These are phyloP conservation scores for Anarsia innoxiella DNA, from an alignment of 2,888 invertebrate genomes.

Conservation along the genomic window DNA sequence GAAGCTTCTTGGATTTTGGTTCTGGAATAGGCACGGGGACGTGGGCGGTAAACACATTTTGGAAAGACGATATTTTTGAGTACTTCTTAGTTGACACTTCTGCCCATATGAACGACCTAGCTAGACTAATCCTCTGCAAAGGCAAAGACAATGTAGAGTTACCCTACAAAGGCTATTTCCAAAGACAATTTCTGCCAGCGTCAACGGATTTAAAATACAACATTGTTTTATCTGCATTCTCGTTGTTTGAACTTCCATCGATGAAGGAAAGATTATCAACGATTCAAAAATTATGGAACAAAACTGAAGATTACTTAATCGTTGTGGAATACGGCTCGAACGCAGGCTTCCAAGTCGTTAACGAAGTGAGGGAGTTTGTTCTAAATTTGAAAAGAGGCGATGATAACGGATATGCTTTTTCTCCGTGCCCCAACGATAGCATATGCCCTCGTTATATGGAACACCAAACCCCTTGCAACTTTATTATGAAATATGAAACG, in stretches of 20 bases:
- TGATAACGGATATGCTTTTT: slow-evolving; percentile 78
- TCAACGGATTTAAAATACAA: slow-evolving; percentile 78
- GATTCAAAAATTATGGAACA: slow-evolving; percentile 88
- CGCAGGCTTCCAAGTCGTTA: slow-evolving; percentile 86
- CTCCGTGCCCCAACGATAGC: slow-evolving; percentile 91
- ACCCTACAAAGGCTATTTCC: slow-evolving; percentile 78
- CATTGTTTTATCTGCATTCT: slow-evolving; percentile 86
- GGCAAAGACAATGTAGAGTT: slow-evolving; percentile 78
- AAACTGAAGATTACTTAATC: slow-evolving; percentile 87
- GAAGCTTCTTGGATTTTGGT: slow-evolving; percentile 91
- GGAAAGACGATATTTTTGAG: slow-evolving; percentile 84
- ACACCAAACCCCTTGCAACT: slow-evolving; percentile 86
- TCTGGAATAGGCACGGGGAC: slow-evolving; percentile 91
- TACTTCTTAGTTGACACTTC: slow-evolving; percentile 91
- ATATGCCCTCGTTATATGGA: slow-evolving; percentile 82
- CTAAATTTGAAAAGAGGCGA: slow-evolving; percentile 65
- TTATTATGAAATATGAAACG: slow-evolving; percentile 77
- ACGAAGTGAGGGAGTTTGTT: slow-evolving; percentile 90
- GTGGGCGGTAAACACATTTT: slow-evolving; percentile 87
- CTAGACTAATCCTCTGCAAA: slow-evolving; percentile 80
- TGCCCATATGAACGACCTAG: slow-evolving; percentile 86
- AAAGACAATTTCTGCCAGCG: slow-evolving; percentile 88
- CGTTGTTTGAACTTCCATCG: slow-evolving; percentile 86
- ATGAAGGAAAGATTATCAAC: slow-evolving; percentile 79
- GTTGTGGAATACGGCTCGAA: slow-evolving; percentile 89